Evolutionary conservation across 2,888 invertebrate species (phyloP), one percentile per base, ranked within the genome.

Genomic region (Polydrusus cervinus): DNA sequence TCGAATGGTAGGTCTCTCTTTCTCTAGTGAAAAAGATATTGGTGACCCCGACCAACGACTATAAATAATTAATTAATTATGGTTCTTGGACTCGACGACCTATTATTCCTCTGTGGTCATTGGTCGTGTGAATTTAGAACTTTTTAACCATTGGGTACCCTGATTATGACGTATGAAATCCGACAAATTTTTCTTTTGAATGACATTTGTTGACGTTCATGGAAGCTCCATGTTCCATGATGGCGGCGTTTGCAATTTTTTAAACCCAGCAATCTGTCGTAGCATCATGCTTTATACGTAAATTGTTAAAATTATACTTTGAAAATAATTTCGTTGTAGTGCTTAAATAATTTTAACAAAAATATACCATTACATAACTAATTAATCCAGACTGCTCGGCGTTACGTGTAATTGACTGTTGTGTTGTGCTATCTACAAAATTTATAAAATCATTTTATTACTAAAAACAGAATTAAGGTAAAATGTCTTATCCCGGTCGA

Each of bases 401-500:
- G 18, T 60, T 57, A 38, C 38, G 57, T 60, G 57, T 60, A 60
- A 14, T 38, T 38, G 25, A 60, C 57, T n/a, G 6, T 60, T 60
- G 38, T 60, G 18, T 60, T 3, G 57, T 60, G 14, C 40, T 60
- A 34, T 60, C 40, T 16, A 38, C 7, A n/a, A 34, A 14, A 55
- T 38, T 38, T 60, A 16, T 60, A 18, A 38, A 16, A 38, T 60
- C 16, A 38, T 14, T 38, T 38, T 16, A 55, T 34, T 14, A 34
- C 3, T 34, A n/a, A 30, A 30, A n/a, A 11, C 10, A 9, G 8
- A 60, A 38, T 18, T 60, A 16, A 38, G 13, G 14, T 38, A 16
- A 38, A 74, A 97, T 97, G 97, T 97, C 97, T 80, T 97, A 93
- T 88, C 97, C 96, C 79, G 94, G 96, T 81, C 91, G 95, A 83